Base-by-base conservation (phyloP, 2,888 invertebrate species). In the Clitarchus hookeri region DNA sequence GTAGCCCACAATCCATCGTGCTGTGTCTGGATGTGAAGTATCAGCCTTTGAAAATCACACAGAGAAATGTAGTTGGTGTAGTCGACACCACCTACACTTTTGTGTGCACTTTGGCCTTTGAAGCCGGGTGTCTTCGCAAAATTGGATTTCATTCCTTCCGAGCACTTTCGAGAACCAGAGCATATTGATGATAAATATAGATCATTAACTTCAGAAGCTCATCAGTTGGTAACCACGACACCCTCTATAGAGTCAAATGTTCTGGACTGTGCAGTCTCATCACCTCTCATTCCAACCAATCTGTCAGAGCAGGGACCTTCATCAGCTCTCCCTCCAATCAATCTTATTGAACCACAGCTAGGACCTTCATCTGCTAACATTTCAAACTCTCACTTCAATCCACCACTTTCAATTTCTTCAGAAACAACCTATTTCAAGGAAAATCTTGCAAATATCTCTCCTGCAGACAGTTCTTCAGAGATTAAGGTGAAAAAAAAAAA, bases 11-110 rank as follows among this genome's bases (percentile, higher is more conserved):
- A 87, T 84, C 54, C 78, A n/a, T 84, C 86, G n/a, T 85, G 87
- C n/a, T 83, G 88, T 85, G 36, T 84, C 6, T 86, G 88, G 88
- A 87, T 88, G 89, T 86, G 89, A 82, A 84, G 84, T 85, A 90
- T 86, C 89, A 88, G 85, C 86, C 89, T 16, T 88, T 89, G 80
- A 88, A 88, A 86, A 88, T 88, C n/a, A 86, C 82, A 16, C 65
- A 88, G 48, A 86, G 86, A 27, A 88, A 88, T 65, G 84, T 88
- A 85, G 88, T 86, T 85, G 87, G 84, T 8, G 80, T 89, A n/a
- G 88, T 88, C n/a, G 54, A 65, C 27, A 44, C n/a, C 23, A 88
- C 88, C 19, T 85, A 88, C n/a, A 87, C 86, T 13, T 87, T 88
- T 77, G 84, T 53, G 25, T 89, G 89, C 36, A 86, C 36, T 86